phyloP scores from a whole-genome alignment of 2,888 invertebrate genomes.

The Tenthredo amoena region DNA sequence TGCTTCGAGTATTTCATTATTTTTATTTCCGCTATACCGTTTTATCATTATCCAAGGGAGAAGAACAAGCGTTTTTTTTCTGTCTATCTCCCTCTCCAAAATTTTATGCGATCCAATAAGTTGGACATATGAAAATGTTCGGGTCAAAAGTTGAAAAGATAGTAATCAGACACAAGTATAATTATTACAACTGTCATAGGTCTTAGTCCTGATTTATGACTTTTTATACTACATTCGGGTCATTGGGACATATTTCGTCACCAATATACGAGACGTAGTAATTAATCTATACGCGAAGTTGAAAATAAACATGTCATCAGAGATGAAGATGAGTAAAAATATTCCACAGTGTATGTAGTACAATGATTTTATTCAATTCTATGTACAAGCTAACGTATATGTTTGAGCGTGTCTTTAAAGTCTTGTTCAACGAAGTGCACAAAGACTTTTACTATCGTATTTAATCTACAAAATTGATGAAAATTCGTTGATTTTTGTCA shows the following conservation, averaged over 20 bases:
- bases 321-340: conserved; percentile 13
- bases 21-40: too few species aligned
- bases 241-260: neutral
- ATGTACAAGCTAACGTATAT: conserved; percentile 37
- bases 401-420: conserved; percentile 39
- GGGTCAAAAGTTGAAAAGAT: neutral
- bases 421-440: neutral
- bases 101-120: neutral
- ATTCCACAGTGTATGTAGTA: conserved; percentile 5
- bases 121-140: neutral
- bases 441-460: neutral
- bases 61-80: neutral
- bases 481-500: neutral
- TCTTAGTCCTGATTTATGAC: neutral
- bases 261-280: neutral
- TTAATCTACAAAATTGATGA: neutral
- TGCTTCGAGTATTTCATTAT: too few species aligned
- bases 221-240: neutral
- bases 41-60: neutral
- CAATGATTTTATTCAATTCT: conserved; percentile 42
- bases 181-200: neutral
- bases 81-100: neutral
- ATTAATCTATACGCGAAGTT: neutral
- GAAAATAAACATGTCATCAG: neutral
- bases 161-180: neutral